A percentile compares a stretch with the other conserved stretches of the same genome.
These are phyloP conservation scores for Anomalospiza imberbis DNA, from an alignment of 2,797 vertebrate genomes.

Conservation along the genomic window DNA sequence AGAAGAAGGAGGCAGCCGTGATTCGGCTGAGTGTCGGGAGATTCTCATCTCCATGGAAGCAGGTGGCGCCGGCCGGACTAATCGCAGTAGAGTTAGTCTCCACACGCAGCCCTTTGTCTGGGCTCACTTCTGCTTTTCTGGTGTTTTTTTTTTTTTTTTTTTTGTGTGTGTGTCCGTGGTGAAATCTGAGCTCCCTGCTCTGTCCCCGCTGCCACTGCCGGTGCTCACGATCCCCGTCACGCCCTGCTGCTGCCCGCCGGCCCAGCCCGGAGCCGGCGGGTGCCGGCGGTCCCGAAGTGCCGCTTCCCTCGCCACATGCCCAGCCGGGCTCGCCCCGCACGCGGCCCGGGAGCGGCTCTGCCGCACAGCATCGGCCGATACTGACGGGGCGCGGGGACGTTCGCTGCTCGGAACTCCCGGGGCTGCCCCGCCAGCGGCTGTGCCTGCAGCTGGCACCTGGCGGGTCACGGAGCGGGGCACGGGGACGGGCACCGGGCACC, in stretches of 20 bases:
- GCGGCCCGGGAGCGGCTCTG: too few species aligned
- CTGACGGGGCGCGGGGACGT: too few species aligned
- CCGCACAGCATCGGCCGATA: too few species aligned
- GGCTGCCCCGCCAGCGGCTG: not conserved
- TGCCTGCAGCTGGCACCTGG: not conserved
- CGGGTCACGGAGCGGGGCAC: too few species aligned
- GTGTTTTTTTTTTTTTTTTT: too few species aligned
- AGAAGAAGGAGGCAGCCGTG: not conserved
- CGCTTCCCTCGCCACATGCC: too few species aligned
- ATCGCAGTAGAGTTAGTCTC: not conserved
- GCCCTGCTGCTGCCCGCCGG: not conserved
- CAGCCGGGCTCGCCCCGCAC: too few species aligned
- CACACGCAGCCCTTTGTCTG: not conserved
- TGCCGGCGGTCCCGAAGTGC: too few species aligned
- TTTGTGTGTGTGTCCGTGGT: not conserved
- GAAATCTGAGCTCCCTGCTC: not conserved
- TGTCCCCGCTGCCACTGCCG: not conserved
- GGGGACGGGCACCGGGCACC: too few species aligned
- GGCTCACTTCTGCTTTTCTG: not conserved
- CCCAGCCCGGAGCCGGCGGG: not conserved
- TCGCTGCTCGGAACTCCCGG: too few species aligned
- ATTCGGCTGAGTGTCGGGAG: not conserved
- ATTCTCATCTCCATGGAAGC: conserved; percentile 6
- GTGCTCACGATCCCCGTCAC: not conserved
- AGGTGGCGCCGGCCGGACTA: not conserved